Evolutionary conservation across 2,888 invertebrate genomes (phyloP).

Genomic region (Leucoptera coffeella): DNA sequence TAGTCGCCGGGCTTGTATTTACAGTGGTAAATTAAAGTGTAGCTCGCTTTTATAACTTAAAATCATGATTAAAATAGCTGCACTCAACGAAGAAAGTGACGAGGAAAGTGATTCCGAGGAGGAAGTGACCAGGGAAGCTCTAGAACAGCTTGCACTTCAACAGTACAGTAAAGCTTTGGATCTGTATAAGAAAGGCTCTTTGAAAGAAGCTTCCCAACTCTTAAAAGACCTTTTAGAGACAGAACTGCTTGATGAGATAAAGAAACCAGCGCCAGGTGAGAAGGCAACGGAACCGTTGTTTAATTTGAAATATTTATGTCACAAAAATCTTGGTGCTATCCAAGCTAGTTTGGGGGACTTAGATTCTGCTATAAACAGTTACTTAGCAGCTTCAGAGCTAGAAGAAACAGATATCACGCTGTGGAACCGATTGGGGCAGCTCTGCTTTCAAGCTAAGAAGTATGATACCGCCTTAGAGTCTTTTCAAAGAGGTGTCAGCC

Average conservation of each 20-base stretch:
- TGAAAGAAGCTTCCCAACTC: slow-evolving; percentile 60
- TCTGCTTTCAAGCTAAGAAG: slow-evolving; percentile 62
- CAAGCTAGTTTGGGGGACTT: slow-evolving; percentile 52
- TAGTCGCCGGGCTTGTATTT: too few relatives aligned
- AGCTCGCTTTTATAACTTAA: too few relatives aligned
- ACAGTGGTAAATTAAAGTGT: too few relatives aligned
- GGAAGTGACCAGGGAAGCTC: slow-evolving; percentile 37
- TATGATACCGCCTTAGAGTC: slow-evolving; percentile 73
- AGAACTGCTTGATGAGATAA: slow-evolving; percentile 52
- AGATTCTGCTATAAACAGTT: slow-evolving; percentile 63
- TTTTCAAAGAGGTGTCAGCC: slow-evolving; percentile 68
- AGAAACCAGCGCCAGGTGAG: slow-evolving; percentile 40
- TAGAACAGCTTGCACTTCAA: slow-evolving; percentile 77
- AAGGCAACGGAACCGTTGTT: slow-evolving; percentile 57
- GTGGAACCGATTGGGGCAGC: slow-evolving; percentile 74
- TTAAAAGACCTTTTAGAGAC: slow-evolving; percentile 62
- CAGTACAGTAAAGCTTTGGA: slow-evolving; percentile 74
- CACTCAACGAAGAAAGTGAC: slow-evolving; percentile 59
- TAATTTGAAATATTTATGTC: slow-evolving; percentile 77
- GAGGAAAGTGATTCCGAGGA: slow-evolving; percentile 53
- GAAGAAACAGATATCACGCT: slow-evolving; percentile 81
- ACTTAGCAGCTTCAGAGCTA: slow-evolving; percentile 68
- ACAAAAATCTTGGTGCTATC: slow-evolving; percentile 73
- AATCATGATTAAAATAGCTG: slow-evolving; percentile 57
- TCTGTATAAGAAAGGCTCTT: slow-evolving; percentile 59